Percentiles rank a stretch among this genome's conserved stretches.
These are phyloP conservation scores for Merodon equestris DNA, from an alignment of 2,888 invertebrate genomes.

Conservation along the genomic window DNA sequence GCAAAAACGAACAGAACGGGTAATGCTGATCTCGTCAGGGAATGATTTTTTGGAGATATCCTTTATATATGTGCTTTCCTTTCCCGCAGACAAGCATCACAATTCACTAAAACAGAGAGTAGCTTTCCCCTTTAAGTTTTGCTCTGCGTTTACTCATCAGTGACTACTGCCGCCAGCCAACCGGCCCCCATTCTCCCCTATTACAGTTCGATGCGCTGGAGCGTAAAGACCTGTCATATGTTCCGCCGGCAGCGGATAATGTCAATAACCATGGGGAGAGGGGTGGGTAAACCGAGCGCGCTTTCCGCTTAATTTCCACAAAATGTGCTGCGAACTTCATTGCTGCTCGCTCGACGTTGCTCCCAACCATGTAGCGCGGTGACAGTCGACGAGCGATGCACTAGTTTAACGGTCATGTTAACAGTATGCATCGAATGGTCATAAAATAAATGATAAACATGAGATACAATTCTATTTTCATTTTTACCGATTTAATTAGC, in stretches of 20 bases:
- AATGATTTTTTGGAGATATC: no score
- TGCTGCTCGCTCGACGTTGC: neutral
- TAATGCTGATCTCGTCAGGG: no score
- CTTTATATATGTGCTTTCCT: no score
- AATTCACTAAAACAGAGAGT: no score
- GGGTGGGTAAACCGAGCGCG: constrained; percentile 23
- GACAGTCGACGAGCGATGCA: neutral
- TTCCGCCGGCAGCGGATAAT: constrained; percentile 32
- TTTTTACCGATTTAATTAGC: constrained; percentile 48
- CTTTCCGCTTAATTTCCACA: constrained; percentile 20
- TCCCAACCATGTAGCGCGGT: neutral
- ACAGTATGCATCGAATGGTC: constrained; percentile 1
- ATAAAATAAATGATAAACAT: constrained; percentile 40
- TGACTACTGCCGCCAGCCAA: no score
- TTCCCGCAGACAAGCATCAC: no score
- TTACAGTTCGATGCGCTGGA: neutral
- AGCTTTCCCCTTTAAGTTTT: no score
- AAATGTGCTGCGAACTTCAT: constrained; percentile 4
- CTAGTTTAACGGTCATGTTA: no score
- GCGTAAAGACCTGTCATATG: constrained; percentile 44
- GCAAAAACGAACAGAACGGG: no score
- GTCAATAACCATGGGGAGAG: constrained; percentile 46
- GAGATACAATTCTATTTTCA: constrained; percentile 17
- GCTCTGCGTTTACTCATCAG: no score
- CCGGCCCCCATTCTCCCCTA: no score